Percentiles rank a stretch among this genome's conserved stretches.
Conservation (phyloP, 2,113 vertebrate species). For the Nansenia antarctica region DNA sequence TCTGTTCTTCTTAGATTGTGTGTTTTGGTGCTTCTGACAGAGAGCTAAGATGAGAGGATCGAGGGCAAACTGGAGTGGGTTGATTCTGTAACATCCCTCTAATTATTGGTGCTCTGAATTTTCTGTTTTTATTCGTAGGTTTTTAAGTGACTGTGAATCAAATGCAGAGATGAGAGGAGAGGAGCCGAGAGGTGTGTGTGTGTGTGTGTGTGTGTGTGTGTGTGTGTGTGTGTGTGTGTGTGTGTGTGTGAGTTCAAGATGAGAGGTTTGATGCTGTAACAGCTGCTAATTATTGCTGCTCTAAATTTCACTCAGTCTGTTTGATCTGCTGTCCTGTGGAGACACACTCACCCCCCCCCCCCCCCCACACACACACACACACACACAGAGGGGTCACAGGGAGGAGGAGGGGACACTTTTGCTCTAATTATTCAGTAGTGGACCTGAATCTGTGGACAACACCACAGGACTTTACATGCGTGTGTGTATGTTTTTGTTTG, state of each 20-base stretch:
- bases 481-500: constrained; percentile 7
- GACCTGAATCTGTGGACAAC: constrained; percentile 43
- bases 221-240: constrained; percentile 2
- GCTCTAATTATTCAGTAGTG: constrained; percentile 57
- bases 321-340: constrained; percentile 74
- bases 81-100: constrained; percentile 28
- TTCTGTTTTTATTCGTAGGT: not conserved
- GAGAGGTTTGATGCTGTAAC: constrained; percentile 65
- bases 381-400: constrained; percentile 53
- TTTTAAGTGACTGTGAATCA: not conserved
- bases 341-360: no score
- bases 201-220: constrained; percentile 26
- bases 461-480: constrained; percentile 34
- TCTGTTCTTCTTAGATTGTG: not conserved
- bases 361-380: constrained; percentile 38
- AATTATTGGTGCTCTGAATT: constrained; percentile 30
- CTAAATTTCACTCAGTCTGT: constrained; percentile 77
- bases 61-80: not conserved
- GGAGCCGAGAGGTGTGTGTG: no score
- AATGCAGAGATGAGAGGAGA: constrained; percentile 34
- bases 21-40: not conserved
- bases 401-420: constrained; percentile 50
- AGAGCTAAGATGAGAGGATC: constrained; percentile 8
- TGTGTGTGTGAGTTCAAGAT: constrained; percentile 2
- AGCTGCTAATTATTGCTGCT: constrained; percentile 79